Base-by-base conservation (phyloP, 1,140 invertebrate genomes). In the Drosophila kanapiae region DNA sequence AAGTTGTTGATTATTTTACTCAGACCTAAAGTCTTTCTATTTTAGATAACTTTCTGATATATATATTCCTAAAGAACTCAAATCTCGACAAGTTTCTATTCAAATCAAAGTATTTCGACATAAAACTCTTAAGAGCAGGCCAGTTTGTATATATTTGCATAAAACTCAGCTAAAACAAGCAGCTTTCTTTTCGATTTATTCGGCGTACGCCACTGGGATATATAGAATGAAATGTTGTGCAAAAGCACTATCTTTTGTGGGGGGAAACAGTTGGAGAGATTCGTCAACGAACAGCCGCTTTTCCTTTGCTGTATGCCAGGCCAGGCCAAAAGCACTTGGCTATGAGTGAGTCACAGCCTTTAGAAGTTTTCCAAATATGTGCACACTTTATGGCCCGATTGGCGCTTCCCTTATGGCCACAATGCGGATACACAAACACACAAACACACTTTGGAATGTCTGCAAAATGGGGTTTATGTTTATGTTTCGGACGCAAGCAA, bases 321-420 rank as follows among this genome's bases (percentile, higher is more conserved):
- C 43, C 18, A 31, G 56, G n/a, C 56, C 38, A 63, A 59, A 60
- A 63, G 37, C 61, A 64, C 37, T 64, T 64, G 61, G 42, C 53
- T 14, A 51, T 3, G 29, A 61, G 47, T 81, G 80, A 82, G 61
- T 82, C 80, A 82, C 62, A n/a, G 53, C 11, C 56, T 45, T 53
- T 43, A 57, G 43, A 67, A 82, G 67, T 58, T 79, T 80, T 84
- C 72, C 67, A 76, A 84, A 81, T 65, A 75, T 75, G 77, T 33
- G 43, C n/a, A 33, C 43, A 48, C 59, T 67, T 67, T 48, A 67
- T 67, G 59, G 64, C 59, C 43, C 64, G 59, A 67, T 64, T 64
- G 64, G 59, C 59, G 59, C 60, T 67, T 67, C 64, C 64, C 64
- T 63, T 63, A 67, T 67, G 43, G 59, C 58, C 64, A 64, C 38